Percentiles rank a stretch among this genome's conserved stretches.
phyloP scores from a whole-genome alignment of 1,140 invertebrate species.

The Bilobella aurantiaca region DNA sequence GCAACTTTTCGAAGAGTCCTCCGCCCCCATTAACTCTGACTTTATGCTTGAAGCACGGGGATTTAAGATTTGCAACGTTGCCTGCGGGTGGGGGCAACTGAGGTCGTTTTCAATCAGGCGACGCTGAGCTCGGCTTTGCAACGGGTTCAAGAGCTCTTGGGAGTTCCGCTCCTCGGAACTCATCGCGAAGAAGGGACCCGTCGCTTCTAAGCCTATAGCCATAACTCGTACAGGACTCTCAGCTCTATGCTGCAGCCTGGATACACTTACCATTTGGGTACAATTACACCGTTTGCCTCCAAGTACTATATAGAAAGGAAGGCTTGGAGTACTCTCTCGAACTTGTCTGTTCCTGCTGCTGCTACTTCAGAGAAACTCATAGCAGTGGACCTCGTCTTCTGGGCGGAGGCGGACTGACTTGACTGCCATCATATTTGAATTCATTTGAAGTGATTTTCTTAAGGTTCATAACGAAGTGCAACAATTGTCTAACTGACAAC shows the following conservation, averaged over 20 bases:
- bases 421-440: too few species aligned
- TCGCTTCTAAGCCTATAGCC: not conserved
- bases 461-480: not conserved
- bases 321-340: too few species aligned
- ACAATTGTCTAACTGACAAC: not conserved
- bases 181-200: not conserved
- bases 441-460: not conserved
- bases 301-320: not conserved
- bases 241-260: not conserved
- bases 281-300: too few species aligned
- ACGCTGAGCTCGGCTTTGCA: not conserved
- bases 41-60: too few species aligned
- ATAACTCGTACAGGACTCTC: not conserved
- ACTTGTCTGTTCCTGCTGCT: not conserved
- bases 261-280: too few species aligned
- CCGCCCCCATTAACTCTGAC: too few species aligned
- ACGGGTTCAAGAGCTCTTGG: not conserved
- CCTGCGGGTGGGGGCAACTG: conserved; percentile 4
- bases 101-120: not conserved
- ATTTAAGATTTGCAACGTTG: too few species aligned
- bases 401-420: not conserved
- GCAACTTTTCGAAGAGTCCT: too few species aligned
- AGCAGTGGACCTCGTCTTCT: too few species aligned
- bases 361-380: too few species aligned
- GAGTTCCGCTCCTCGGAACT: not conserved